A percentile compares a stretch with the other conserved stretches of the same genome.
Conservation (phyloP, 2,797 vertebrate genomes). For the Moxostoma hubbsi region DNA sequence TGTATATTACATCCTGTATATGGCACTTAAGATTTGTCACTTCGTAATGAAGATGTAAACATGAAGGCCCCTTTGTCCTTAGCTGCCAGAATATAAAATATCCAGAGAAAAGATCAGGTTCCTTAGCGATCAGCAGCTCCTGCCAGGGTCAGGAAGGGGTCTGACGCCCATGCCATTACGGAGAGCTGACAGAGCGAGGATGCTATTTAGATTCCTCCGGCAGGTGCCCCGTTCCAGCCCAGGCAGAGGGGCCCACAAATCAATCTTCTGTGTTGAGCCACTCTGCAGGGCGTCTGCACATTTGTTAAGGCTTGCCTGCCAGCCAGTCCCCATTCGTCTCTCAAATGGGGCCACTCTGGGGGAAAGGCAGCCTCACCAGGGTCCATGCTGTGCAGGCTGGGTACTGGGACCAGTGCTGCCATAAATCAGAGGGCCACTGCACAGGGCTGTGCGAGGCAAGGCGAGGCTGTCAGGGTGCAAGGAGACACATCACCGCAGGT, state of each 20-base stretch:
- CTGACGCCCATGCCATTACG: conserved; percentile 32
- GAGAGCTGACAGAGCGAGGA: conserved; percentile 34
- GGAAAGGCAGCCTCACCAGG: conserved; percentile 43
- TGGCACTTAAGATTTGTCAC: conserved; percentile 30
- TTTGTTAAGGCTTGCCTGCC: conserved; percentile 76
- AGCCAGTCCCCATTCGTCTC: conserved; percentile 71
- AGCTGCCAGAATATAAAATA: conserved; percentile 41
- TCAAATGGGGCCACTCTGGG: conserved; percentile 52
- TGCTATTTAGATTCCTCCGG: conserved; percentile 71
- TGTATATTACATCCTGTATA: not conserved
- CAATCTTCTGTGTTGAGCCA: conserved; percentile 78
- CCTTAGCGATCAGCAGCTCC: conserved; percentile 39
- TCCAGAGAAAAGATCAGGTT: conserved; percentile 51
- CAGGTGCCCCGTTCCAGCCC: conserved; percentile 79
- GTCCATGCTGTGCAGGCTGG: conserved; percentile 26
- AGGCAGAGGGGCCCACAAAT: conserved; percentile 72
- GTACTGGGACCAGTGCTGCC: conserved; percentile 41
- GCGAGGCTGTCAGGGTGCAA: conserved; percentile 55
- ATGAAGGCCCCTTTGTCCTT: conserved; percentile 25
- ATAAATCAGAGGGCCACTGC: conserved; percentile 60
- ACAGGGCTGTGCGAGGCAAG: conserved; percentile 1
- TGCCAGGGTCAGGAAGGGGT: conserved; percentile 41
- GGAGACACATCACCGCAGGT: conserved; percentile 72
- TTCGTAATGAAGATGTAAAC: conserved; percentile 51
- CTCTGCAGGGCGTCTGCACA: conserved; percentile 77